These are phyloP conservation scores for Mongoloraphidia duomilia DNA, from an alignment of 2,888 invertebrate species.

Conservation along the genomic window DNA sequence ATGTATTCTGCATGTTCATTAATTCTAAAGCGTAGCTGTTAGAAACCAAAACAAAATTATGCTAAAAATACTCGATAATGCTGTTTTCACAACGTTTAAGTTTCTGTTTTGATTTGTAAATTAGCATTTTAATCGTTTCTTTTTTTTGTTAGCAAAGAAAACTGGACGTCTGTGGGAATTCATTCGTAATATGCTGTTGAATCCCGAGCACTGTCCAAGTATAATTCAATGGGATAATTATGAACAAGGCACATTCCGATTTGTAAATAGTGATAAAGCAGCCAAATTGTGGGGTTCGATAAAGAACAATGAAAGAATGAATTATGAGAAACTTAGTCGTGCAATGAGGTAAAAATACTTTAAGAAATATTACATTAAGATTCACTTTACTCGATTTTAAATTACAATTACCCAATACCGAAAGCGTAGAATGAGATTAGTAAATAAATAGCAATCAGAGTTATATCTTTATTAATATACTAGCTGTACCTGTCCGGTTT, in stretches of 20 bases:
- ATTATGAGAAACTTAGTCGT: constrained; percentile 81
- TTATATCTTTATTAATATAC: too few relatives aligned
- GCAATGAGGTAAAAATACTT: constrained; percentile 56
- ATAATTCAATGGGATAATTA: constrained; percentile 83
- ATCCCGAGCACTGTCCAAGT: constrained; percentile 61
- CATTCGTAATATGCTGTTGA: constrained; percentile 63
- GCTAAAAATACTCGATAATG: too few relatives aligned
- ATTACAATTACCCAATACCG: background rate
- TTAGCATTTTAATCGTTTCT: constrained; percentile 1
- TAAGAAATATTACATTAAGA: background rate
- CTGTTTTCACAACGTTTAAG: too few relatives aligned
- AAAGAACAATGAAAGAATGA: constrained; percentile 81
- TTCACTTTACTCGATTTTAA: background rate
- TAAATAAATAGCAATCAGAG: too few relatives aligned
- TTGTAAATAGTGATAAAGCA: constrained; percentile 73
- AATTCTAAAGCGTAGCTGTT: too few relatives aligned
- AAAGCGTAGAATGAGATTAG: too few relatives aligned
- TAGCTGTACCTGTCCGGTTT: too few relatives aligned
- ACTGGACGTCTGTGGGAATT: constrained; percentile 61
- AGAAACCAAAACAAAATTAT: too few relatives aligned
- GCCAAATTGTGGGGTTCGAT: constrained; percentile 76
- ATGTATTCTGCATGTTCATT: too few relatives aligned
- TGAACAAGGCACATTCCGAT: constrained; percentile 70
- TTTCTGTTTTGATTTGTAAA: too few relatives aligned
- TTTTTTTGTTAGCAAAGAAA: constrained; percentile 13